These are phyloP conservation scores for Hoplodrina ambigua DNA, from an alignment of 2,888 invertebrate genomes.

Conservation along the genomic window DNA sequence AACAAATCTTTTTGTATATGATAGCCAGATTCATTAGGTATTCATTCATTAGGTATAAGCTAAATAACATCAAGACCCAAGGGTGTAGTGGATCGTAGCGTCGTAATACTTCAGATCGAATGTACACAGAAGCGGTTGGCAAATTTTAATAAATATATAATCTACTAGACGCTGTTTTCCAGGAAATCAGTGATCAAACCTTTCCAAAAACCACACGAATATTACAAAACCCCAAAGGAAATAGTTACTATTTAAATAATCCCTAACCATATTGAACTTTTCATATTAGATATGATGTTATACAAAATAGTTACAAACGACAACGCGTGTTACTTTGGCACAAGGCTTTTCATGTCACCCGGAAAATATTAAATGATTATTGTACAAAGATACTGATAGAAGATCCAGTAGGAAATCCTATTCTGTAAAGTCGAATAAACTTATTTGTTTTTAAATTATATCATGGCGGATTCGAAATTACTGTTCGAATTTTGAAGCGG, in stretches of 20 bases:
- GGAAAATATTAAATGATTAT: neutral
- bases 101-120: too few relatives aligned
- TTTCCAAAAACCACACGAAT: slow-evolving; percentile 2
- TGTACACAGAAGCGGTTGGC: too few relatives aligned
- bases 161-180: too few relatives aligned
- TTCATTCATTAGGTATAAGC: too few relatives aligned
- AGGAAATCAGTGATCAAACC: neutral
- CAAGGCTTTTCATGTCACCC: slow-evolving; percentile 17
- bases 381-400: neutral
- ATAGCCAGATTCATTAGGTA: too few relatives aligned
- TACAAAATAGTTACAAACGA: slow-evolving; percentile 20
- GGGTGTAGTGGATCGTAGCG: too few relatives aligned
- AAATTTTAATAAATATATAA: too few relatives aligned
- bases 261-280: slow-evolving; percentile 19
- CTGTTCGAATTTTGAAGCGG: too few relatives aligned
- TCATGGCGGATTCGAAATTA: neutral
- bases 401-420: slow-evolving; percentile 2
- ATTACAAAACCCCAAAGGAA: neutral
- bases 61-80: too few relatives aligned
- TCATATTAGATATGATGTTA: slow-evolving; percentile 32
- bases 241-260: slow-evolving; percentile 20
- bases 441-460: neutral
- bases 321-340: slow-evolving; percentile 3
- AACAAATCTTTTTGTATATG: too few relatives aligned
- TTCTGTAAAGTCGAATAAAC: neutral